Base-by-base conservation (phyloP, 2,797 vertebrate genomes). In the Coluber constrictor region DNA sequence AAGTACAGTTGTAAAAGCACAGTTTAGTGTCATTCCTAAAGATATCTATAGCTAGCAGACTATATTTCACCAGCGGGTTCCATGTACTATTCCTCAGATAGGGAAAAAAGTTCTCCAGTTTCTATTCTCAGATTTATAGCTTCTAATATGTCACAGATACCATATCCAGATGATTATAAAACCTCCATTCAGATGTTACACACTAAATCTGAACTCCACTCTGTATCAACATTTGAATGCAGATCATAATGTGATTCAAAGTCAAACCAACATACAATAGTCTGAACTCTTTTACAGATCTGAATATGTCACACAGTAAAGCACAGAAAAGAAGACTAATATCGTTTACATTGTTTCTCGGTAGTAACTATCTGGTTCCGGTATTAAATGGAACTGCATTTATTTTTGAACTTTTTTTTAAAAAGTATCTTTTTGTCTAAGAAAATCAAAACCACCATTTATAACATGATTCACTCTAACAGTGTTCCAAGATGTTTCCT, bases 381-480 rank as follows among this genome's bases (percentile, higher is more conserved):
- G 7, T 20, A 66, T 43, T 87, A 29, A 25, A 9, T 25, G 12
- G 18, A 32, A 1, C 43, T 89, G 16, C 5, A 1, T 15, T 56
- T 86, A 90, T 89, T 87, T 94, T 88, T 94, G 55, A 93, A 93
- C 43, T 23, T 93, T 54, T 37, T 79, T 27, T 20, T 1, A 51
- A 43, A 90, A 93, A 60, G 32, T n/a, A 94, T 4, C 5, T 23
- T 94, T 96, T 93, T 60, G 88, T 63, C 74, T 25, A 92, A 47
- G 90, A 90, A 94, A 94, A 88, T 88, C 13, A 55, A 83, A 92
- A 83, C 5, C 90, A 93, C 27, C 37, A 89, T 90, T 47, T 94
- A 89, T 94, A 96, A 32, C 29, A 91, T 88, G 92, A 5, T 86
- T 37, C 86, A n/a, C 87, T 95, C 90, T 91, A 66, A 91, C 90